Conservation (phyloP, 1,140 invertebrate genomes). For the Adelges cooleyi region DNA sequence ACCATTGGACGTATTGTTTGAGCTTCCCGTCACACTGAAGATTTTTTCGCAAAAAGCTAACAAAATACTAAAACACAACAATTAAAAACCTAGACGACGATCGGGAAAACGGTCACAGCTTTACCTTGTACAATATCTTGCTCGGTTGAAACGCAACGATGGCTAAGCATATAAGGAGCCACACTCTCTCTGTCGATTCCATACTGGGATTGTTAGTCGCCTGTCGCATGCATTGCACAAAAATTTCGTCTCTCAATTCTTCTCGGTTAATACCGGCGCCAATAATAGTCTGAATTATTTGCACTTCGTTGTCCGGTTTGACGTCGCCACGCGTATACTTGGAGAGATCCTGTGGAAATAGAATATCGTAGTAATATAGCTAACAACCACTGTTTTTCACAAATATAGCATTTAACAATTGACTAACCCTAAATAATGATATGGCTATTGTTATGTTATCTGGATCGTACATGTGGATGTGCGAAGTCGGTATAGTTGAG, state of each 20-base stretch:
- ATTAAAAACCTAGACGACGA: constrained; percentile 9
- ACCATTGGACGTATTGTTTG: constrained; percentile 84
- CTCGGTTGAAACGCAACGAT: constrained; percentile 86
- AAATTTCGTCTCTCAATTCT: constrained; percentile 77
- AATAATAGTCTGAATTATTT: constrained; percentile 72
- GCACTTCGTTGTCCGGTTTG: constrained; percentile 67
- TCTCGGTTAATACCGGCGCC: constrained; percentile 76
- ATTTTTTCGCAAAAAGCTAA: constrained; percentile 66
- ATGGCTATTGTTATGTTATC: constrained; percentile 85
- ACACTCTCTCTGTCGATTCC: constrained; percentile 49
- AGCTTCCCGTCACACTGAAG: constrained; percentile 56
- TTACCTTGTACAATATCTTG: constrained; percentile 66
- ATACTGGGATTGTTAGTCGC: constrained; percentile 44
- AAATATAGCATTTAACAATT: too few species aligned
- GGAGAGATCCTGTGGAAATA: constrained; percentile 56
- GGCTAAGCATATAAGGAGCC: constrained; percentile 77
- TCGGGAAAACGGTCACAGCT: neutral
- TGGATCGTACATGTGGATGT: constrained; percentile 89
- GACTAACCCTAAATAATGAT: constrained; percentile 72
- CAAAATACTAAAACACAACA: constrained; percentile 50
- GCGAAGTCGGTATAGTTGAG: constrained; percentile 80
- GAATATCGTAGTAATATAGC: too few species aligned
- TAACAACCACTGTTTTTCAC: too few species aligned
- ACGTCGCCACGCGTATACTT: constrained; percentile 77
- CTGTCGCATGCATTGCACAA: constrained; percentile 76